A percentile compares a stretch with the other conserved stretches of the same genome.
phyloP scores from a whole-genome alignment of 2,888 invertebrate genomes.

The Acrobasis repandana region DNA sequence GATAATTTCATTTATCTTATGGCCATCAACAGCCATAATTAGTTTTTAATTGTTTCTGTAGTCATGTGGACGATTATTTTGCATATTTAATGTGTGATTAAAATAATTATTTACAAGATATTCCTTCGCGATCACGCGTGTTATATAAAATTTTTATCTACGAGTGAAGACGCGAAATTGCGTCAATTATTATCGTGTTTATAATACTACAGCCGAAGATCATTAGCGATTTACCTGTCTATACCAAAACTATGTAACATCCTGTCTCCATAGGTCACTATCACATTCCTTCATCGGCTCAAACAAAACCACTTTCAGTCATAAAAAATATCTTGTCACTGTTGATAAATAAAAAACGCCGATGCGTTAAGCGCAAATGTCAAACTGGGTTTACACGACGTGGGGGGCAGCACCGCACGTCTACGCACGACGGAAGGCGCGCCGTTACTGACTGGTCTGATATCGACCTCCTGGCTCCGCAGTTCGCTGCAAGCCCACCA shows the following conservation, averaged over 20 bases:
- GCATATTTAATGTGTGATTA: background rate
- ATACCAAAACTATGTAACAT: constrained; percentile 45
- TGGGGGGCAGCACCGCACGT: constrained; percentile 36
- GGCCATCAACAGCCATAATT: background rate
- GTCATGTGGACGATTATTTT: constrained; percentile 2
- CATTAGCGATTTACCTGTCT: constrained; percentile 23
- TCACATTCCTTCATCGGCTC: constrained; percentile 37
- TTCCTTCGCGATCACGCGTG: background rate
- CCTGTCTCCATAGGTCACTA: constrained; percentile 42
- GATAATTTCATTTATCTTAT: background rate
- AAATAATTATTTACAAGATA: background rate
- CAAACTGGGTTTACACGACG: constrained; percentile 27
- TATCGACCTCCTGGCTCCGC: constrained; percentile 71
- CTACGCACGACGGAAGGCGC: constrained; percentile 60
- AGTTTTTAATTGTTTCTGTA: constrained; percentile 14
- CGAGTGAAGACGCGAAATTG: background rate
- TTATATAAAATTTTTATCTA: background rate
- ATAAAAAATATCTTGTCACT: constrained; percentile 34
- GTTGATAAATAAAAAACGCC: constrained; percentile 68
- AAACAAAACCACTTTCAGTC: constrained; percentile 12
- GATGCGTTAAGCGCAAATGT: constrained; percentile 35
- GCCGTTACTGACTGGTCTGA: constrained; percentile 61
- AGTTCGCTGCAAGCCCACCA: constrained; percentile 74
- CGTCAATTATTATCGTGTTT: background rate
- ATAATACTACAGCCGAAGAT: constrained; percentile 15